A percentile compares a stretch with the other conserved stretches of the same genome.
Evolutionary conservation across 2,797 vertebrate species (phyloP).

Genomic region (Pipistrellus nathusii): DNA sequence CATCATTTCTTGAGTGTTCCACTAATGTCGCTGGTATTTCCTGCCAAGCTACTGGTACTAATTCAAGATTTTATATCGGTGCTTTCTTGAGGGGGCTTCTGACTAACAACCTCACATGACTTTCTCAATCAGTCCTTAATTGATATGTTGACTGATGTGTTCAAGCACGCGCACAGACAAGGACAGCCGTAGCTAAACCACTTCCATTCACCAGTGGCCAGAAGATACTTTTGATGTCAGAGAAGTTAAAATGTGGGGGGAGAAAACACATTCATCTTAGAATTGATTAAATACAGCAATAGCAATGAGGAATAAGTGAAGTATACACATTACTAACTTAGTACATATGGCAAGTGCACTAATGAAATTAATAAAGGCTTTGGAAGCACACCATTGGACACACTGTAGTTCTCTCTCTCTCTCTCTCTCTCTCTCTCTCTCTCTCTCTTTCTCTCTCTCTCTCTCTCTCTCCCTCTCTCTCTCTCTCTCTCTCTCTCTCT

Average conservation of each 20-base stretch:
- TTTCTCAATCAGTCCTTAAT: neutral
- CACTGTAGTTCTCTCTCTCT: neutral
- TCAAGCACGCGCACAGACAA: neutral
- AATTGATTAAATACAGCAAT: neutral
- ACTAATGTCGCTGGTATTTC: conserved; percentile 2
- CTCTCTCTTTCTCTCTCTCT: too few species aligned
- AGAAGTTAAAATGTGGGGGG: neutral
- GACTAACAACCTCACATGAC: neutral
- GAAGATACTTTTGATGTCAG: conserved; percentile 13
- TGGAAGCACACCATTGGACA: neutral
- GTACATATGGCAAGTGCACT: neutral
- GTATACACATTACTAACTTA: neutral
- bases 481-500: too few species aligned
- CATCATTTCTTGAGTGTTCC: neutral
- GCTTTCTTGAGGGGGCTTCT: neutral
- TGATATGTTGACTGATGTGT: neutral
- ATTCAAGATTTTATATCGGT: neutral
- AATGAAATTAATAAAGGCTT: neutral
- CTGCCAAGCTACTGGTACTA: neutral
- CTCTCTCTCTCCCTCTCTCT: neutral
- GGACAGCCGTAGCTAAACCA: neutral
- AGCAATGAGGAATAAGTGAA: neutral
- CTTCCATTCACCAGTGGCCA: neutral
- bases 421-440: too few species aligned
- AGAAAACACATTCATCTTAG: neutral